phyloP scores from a whole-genome alignment of 2,797 vertebrate species.

The Meda fulgida region DNA sequence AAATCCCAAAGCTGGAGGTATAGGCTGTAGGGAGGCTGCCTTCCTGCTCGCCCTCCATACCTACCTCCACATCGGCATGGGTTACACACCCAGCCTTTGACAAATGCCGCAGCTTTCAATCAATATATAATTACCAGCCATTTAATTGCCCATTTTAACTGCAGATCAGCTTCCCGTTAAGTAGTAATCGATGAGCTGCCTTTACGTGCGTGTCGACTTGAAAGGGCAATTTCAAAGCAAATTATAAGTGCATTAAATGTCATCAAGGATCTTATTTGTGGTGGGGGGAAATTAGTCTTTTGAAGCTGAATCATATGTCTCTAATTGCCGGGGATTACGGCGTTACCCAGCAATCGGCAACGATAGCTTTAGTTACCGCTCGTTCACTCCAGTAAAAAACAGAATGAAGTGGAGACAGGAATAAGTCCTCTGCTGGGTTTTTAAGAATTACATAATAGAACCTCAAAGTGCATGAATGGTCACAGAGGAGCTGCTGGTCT shows the following conservation, averaged over 20 bases:
- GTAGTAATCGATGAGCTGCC: conserved; percentile 57
- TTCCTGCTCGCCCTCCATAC: conserved; percentile 27
- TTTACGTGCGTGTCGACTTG: conserved; percentile 54
- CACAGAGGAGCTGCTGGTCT: neutral
- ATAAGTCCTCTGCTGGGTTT: conserved; percentile 9
- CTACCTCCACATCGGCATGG: conserved; percentile 16
- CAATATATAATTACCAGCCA: conserved; percentile 73
- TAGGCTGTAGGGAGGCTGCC: neutral
- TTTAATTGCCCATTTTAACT: conserved; percentile 71
- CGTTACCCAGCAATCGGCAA: conserved; percentile 15
- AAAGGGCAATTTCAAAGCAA: conserved; percentile 64
- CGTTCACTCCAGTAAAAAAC: neutral
- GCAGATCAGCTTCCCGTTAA: conserved; percentile 61
- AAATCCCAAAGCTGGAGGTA: conserved; percentile 12
- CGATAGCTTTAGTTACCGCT: conserved; percentile 32
- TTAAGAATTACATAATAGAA: neutral
- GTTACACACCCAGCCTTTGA: conserved; percentile 67
- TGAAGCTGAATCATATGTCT: conserved; percentile 49
- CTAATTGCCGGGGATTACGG: conserved; percentile 47
- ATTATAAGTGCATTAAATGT: conserved; percentile 63
- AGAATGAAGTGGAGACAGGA: conserved; percentile 6
- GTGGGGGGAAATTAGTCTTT: conserved; percentile 52
- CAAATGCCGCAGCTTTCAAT: conserved; percentile 68
- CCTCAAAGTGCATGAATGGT: conserved; percentile 18
- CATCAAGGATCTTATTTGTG: conserved; percentile 59